These are phyloP conservation scores for Acanthosepion esculentum DNA, from an alignment of 2,888 invertebrate genomes.

Conservation along the genomic window DNA sequence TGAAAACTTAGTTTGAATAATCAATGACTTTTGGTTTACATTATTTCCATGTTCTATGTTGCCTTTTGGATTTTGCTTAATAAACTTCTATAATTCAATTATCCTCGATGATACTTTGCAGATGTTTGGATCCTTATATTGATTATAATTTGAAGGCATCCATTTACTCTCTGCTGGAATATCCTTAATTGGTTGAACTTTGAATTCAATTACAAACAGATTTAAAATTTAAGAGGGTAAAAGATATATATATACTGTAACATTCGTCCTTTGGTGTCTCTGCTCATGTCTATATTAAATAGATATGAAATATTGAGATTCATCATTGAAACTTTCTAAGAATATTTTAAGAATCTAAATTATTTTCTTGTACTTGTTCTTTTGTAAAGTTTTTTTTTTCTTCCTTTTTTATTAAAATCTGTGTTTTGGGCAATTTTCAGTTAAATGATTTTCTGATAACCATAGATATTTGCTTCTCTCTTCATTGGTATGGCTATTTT, in stretches of 20 bases:
- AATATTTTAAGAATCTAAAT: too few species aligned
- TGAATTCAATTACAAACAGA: background rate
- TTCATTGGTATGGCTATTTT: too few species aligned
- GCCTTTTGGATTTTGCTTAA: background rate
- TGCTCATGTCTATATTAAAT: too few species aligned
- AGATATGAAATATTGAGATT: too few species aligned
- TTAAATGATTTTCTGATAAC: too few species aligned
- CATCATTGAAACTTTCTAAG: too few species aligned
- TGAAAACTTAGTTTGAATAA: background rate
- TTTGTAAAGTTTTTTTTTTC: too few species aligned
- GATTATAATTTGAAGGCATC: constrained; percentile 10
- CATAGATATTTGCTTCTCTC: too few species aligned
- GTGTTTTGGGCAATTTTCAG: too few species aligned
- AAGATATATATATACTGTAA: background rate
- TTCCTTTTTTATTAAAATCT: too few species aligned
- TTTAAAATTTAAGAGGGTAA: background rate
- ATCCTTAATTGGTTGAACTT: constrained; percentile 33
- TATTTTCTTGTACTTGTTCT: too few species aligned
- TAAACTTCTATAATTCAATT: background rate
- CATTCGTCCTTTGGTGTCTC: background rate
- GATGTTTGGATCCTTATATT: background rate
- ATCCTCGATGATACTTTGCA: background rate
- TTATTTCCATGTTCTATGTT: background rate
- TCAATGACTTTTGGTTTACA: background rate
- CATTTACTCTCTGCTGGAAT: background rate